These are phyloP conservation scores for Varecia variegata DNA, from an alignment of 2,797 vertebrate genomes.

Conservation along the genomic window DNA sequence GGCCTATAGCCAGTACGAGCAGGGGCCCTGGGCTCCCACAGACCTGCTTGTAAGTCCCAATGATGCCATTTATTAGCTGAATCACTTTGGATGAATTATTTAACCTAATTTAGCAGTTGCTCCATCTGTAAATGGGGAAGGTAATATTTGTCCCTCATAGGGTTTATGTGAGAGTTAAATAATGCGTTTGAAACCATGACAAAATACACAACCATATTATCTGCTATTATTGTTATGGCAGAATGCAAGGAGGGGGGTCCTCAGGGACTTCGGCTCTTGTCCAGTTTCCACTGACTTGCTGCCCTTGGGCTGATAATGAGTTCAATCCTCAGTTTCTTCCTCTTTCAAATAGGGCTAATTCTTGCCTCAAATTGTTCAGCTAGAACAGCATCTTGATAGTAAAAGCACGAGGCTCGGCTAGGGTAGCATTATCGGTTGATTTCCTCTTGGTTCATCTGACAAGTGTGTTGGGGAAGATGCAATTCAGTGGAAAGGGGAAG, in stretches of 20 bases:
- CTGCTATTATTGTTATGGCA: accelerated
- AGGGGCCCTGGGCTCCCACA: neutral
- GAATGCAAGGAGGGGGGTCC: accelerated
- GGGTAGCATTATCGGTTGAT: accelerated
- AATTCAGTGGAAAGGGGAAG: conserved; percentile 53
- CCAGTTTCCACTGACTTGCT: neutral
- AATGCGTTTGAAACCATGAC: neutral
- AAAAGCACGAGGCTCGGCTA: neutral
- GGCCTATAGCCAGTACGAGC: neutral
- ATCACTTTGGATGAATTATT: neutral
- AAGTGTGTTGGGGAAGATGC: neutral
- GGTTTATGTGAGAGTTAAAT: neutral
- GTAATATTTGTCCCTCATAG: neutral
- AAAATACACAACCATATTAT: no score
- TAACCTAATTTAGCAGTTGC: neutral
- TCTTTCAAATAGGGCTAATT: neutral
- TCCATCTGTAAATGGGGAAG: neutral
- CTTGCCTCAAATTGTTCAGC: neutral
- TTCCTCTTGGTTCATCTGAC: conserved; percentile 22
- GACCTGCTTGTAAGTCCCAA: neutral
- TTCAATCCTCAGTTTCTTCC: neutral
- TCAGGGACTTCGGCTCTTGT: neutral
- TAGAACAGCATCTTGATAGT: neutral
- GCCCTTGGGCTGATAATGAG: neutral
- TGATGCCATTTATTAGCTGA: neutral